Evolutionary conservation across 2,888 invertebrate genomes (phyloP).

Genomic region (Synergus japonicus): DNA sequence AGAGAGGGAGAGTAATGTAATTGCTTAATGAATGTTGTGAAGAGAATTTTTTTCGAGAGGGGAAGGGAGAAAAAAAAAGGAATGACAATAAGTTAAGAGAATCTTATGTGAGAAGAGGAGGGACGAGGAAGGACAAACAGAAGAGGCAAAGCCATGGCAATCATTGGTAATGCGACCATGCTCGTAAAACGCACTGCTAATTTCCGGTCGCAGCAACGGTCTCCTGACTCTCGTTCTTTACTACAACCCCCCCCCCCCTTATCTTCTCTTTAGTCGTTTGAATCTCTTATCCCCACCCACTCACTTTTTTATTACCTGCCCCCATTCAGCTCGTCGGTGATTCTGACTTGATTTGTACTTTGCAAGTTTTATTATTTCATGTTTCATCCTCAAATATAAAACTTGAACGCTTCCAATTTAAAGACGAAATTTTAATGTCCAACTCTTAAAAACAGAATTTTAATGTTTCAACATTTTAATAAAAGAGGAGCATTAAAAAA

Average conservation of each 20-base stretch:
- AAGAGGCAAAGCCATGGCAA: conserved; percentile 55
- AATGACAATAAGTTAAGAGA: conserved; percentile 43
- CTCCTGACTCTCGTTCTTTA: conserved; percentile 52
- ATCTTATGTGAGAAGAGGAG: conserved; percentile 47
- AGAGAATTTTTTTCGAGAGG: background rate
- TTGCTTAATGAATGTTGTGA: background rate
- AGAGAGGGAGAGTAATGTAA: conserved; percentile 23
- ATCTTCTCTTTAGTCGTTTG: background rate
- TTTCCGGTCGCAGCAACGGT: conserved; percentile 58
- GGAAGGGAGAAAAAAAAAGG: conserved; percentile 37
- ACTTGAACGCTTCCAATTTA: no score
- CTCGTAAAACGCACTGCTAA: conserved; percentile 63
- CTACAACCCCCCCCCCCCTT: conserved; percentile 36
- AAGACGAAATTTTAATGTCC: no score
- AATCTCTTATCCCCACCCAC: conserved; percentile 11
- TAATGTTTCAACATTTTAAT: no score
- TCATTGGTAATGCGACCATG: conserved; percentile 60
- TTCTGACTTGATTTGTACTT: no score
- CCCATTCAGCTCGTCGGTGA: background rate
- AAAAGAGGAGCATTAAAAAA: no score
- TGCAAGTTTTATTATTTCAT: no score
- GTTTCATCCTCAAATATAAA: no score
- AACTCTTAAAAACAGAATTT: no score
- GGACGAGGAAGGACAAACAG: conserved; percentile 42
- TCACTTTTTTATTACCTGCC: background rate